A percentile compares a stretch with the other conserved stretches of the same genome.
Conservation (phyloP, 1,140 invertebrate genomes). For the Drosophila rhopaloa region DNA sequence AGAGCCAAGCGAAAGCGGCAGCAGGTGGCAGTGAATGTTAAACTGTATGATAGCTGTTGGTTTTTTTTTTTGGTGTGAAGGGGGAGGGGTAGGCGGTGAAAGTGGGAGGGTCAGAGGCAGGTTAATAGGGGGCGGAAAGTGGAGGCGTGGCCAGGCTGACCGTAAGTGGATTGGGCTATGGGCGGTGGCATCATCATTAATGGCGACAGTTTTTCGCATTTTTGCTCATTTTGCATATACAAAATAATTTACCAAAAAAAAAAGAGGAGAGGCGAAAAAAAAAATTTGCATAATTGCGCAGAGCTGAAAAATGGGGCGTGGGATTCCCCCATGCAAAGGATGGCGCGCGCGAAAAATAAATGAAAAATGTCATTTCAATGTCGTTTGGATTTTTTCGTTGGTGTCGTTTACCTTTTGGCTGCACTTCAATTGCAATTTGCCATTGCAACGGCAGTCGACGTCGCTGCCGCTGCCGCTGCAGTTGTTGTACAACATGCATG, state of each 20-base stretch:
- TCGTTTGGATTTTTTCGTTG: conserved; percentile 76
- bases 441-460: conserved; percentile 57
- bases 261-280: conserved; percentile 17
- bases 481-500: conserved; percentile 58
- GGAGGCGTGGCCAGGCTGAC: conserved; percentile 55
- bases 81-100: not conserved
- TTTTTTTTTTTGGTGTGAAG: conserved; percentile 17
- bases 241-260: conserved; percentile 64
- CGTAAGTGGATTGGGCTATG: conserved; percentile 51
- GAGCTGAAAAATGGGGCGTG: not conserved
- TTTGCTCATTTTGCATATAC: conserved; percentile 46
- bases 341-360: conserved; percentile 54
- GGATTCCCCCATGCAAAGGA: conserved; percentile 18
- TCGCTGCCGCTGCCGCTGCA: conserved; percentile 13
- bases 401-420: conserved; percentile 82
- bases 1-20: conserved; percentile 28
- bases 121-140: conserved; percentile 20
- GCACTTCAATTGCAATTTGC: conserved; percentile 81
- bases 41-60: conserved; percentile 54
- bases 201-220: conserved; percentile 59
- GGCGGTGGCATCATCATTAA: conserved; percentile 57
- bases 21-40: conserved; percentile 64
- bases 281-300: conserved; percentile 69
- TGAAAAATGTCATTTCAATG: conserved; percentile 83
- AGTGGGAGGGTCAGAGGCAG: conserved; percentile 9